These are phyloP conservation scores for Lithobius niger DNA, from an alignment of 1,140 invertebrate species.

Conservation along the genomic window DNA sequence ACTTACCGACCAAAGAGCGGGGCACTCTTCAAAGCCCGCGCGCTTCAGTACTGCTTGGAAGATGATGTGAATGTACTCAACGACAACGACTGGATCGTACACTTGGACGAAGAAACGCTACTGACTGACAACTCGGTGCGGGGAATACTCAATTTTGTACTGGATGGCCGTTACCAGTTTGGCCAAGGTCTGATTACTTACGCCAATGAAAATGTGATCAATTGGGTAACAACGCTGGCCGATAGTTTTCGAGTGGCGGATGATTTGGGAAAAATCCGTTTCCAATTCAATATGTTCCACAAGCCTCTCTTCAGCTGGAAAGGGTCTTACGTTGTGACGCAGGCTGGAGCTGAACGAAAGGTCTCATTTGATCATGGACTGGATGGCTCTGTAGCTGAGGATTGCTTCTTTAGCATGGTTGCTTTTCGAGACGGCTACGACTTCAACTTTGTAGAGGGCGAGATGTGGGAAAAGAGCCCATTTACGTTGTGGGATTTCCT, in stretches of 20 bases:
- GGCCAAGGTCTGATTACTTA: slow-evolving; percentile 97
- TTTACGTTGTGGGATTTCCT: slow-evolving; percentile 90
- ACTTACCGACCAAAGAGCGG: slow-evolving; percentile 77
- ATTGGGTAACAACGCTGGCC: slow-evolving; percentile 92
- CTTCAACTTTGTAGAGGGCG: slow-evolving; percentile 88
- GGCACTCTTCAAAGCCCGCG: slow-evolving; percentile 87
- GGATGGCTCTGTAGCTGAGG: slow-evolving; percentile 93
- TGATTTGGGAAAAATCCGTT: slow-evolving; percentile 89
- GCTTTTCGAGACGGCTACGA: slow-evolving; percentile 70
- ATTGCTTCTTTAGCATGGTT: slow-evolving; percentile 92
- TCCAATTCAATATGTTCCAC: slow-evolving; percentile 86
- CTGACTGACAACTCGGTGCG: slow-evolving; percentile 77
- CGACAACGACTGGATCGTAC: slow-evolving; percentile 92
- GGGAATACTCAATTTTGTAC: slow-evolving; percentile 91
- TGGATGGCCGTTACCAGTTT: slow-evolving; percentile 88
- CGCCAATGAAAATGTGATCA: slow-evolving; percentile 87
- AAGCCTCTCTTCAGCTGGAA: slow-evolving; percentile 97
- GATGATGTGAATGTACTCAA: slow-evolving; percentile 71
- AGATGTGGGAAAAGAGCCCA: slow-evolving; percentile 96
- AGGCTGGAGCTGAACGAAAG: slow-evolving; percentile 72
- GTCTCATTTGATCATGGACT: slow-evolving; percentile 91
- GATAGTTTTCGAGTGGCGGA: slow-evolving; percentile 93
- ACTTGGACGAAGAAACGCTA: slow-evolving; percentile 93
- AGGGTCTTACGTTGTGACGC: slow-evolving; percentile 83
- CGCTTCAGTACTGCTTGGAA: slow-evolving; percentile 91